Base-by-base conservation (phyloP, 1,140 invertebrate species). In the Euura saliciscinereae region DNA sequence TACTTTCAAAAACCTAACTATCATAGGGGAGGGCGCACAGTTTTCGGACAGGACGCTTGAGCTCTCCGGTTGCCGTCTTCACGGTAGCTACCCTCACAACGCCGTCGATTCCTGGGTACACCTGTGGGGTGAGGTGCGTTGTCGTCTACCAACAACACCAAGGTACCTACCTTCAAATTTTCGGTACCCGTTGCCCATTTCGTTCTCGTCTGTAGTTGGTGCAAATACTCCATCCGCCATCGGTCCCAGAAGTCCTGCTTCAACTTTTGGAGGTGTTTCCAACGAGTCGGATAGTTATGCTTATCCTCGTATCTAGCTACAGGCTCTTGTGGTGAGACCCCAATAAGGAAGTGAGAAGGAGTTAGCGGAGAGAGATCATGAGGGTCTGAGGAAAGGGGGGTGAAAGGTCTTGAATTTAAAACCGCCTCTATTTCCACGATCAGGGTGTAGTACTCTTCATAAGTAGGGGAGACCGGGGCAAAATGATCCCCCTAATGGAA, bases 181-280 rank as follows among this genome's bases (percentile, higher is more conserved):
- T 71, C 28, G 43, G 3, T 28, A 4, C 43, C 44, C 5, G 45
- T 73, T n/a, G 69, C 44, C 75, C 75, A 75, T 68, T 76, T 75
- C 2, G 51, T 13, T 3, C 66, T 6, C 45, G 28, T 45, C 69
- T 76, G 75, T 10, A 81, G 70, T 45, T 13, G 51, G 46, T 6
- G n/a, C 13, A 82, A 46, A 69, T 80, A 82, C 68, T 80, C 80
- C 6, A 10, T 67, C n/a, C 45, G 13, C 79, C 80, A 82, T 65
- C 73, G 45, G 59, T 71, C 75, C 80, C 79, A 82, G 71, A 80
- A 78, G 44, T 75, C 66, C 70, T 80, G 76, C 7, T 46, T 13
- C 7, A 72, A 4, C 42, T 64, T 42, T 74, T 77, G 78, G 2
- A 77, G 43, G n/a, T 78, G 43, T 71, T 81, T 74, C 78, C 78